Evolutionary conservation across 2,113 vertebrate genomes (phyloP).

Genomic region (Sturnira hondurensis): DNA sequence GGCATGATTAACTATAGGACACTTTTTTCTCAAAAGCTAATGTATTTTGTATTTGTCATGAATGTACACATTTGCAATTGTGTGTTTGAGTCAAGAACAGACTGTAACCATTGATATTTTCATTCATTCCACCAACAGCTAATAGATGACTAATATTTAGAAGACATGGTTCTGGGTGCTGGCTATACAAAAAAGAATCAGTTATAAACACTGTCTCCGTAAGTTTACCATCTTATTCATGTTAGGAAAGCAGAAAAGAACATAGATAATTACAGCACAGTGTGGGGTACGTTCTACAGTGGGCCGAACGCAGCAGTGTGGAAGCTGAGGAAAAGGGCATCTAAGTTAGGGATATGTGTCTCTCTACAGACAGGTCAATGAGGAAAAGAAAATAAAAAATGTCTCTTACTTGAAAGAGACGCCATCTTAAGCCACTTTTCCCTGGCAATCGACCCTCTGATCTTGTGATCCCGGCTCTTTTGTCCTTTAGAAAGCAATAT

Average conservation of each 20-base stretch:
- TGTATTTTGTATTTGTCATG: neutral
- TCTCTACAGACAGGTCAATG: neutral
- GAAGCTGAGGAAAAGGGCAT: neutral
- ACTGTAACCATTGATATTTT: neutral
- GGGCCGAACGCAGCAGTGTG: neutral
- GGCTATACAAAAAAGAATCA: neutral
- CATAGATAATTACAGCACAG: neutral
- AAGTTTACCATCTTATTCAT: neutral
- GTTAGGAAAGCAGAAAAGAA: neutral
- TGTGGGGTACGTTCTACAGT: neutral
- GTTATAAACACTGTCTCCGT: neutral
- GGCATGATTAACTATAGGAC: neutral
- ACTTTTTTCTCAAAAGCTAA: neutral
- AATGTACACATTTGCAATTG: neutral
- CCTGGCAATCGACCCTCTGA: constrained; percentile 11
- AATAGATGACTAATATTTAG: neutral
- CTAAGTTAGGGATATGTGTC: neutral
- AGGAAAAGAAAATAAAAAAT: constrained; percentile 28
- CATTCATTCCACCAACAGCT: neutral
- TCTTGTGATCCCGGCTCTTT: constrained; percentile 45
- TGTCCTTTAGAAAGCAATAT: constrained; percentile 59
- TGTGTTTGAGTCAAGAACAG: neutral
- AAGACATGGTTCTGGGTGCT: neutral
- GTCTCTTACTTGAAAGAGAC: constrained; percentile 61
- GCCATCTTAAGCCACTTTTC: constrained; percentile 45